Evolutionary conservation across 2,888 invertebrate species (phyloP), one percentile per base, ranked within the genome.

Genomic region (Nomada ruficornis): DNA sequence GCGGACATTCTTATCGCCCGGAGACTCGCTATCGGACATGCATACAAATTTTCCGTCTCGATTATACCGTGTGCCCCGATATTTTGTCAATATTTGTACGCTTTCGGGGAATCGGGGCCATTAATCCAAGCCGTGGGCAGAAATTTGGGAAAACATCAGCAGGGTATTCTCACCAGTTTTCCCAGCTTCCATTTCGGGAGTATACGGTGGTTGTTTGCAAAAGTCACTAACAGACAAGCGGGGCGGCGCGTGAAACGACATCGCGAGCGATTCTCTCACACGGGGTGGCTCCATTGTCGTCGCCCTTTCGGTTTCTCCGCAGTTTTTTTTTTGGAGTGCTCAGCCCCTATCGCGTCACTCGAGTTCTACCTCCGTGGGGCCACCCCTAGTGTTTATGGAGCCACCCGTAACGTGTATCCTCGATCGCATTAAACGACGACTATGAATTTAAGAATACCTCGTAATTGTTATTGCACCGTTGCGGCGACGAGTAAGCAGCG

Each of bases 221-320:
- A 93, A 93, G 93, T 94, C 93, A 93, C 91, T 91, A 89, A 87
- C 93, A 94, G 93, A 93, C 92, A 92, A 93, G 93, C 89, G 85
- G 90, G 90, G 90, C 87, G 91, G 83, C 87, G 86, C 88, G 89
- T 85, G 85, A 88, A 87, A 89, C 85, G 87, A 86, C 86, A 79
- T 89, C 86, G 85, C 82, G 80, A 85, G 77, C 87, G 89, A 89
- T 88, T 88, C 86, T 88, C 89, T 86, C 90, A 88, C 90, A 86
- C 68, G 50, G 89, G 91, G 88, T 90, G 83, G 82, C 78, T 87
- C 89, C 84, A 91, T 92, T 92, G 91, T 92, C 86, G 84, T 86
- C 82, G 86, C 77, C 84, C 83, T 26, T 71, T 81, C 77, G 60
- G 67, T 63, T 78, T 72, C 80, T 71, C 82, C 70, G 79, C 72